Conservation (phyloP, 2,113 vertebrate genomes). For the Chrysochloris asiatica region DNA sequence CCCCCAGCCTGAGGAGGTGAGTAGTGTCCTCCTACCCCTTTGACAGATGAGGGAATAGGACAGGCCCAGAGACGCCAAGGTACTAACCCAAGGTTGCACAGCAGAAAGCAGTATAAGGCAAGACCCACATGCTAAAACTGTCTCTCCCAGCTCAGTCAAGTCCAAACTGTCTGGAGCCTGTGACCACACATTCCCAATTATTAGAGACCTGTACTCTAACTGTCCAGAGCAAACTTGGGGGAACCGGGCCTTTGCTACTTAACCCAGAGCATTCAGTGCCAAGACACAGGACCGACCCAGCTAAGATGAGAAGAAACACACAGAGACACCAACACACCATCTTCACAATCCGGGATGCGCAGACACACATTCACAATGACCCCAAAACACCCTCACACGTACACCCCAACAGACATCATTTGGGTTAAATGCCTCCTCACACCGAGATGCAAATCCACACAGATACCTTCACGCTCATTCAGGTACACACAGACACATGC, state of each 20-base stretch:
- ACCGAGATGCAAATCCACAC: neutral
- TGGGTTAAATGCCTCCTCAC: too few relatives aligned
- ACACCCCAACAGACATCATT: neutral
- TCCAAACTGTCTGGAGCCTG: neutral
- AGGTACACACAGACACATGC: constrained; percentile 43
- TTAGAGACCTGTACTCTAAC: neutral
- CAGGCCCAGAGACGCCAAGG: neutral
- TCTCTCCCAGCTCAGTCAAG: neutral
- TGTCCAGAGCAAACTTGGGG: neutral
- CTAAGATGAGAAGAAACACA: neutral
- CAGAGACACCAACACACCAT: neutral
- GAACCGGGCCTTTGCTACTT: neutral
- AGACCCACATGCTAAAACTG: neutral
- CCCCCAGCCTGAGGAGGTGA: neutral
- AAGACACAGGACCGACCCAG: neutral
- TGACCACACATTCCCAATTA: too few relatives aligned
- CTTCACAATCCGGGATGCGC: neutral
- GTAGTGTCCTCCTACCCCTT: neutral
- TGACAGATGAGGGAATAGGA: neutral
- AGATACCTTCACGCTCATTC: neutral
- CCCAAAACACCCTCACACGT: neutral
- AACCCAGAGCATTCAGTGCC: neutral
- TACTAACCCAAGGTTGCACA: neutral
- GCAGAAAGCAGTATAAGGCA: neutral
- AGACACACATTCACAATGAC: constrained; percentile 1